phyloP scores from a whole-genome alignment of 2,797 vertebrate species.

The Perodicticus potto region DNA sequence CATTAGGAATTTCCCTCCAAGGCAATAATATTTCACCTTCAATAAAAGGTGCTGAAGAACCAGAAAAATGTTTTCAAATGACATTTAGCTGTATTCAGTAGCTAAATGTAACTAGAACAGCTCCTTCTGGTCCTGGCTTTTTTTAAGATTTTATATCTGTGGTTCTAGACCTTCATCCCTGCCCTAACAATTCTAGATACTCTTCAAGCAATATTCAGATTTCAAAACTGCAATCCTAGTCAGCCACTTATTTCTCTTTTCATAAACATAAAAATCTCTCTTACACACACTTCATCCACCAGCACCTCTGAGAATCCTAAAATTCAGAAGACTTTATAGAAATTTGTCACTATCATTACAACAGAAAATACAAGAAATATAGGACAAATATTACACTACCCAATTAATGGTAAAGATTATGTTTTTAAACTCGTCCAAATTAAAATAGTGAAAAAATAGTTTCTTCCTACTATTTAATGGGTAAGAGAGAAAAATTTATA shows the following conservation, averaged over 20 bases:
- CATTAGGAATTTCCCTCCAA: neutral
- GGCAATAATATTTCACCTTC: conserved; percentile 16
- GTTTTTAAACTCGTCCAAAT: conserved; percentile 36
- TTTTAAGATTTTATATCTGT: neutral
- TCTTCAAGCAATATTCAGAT: neutral
- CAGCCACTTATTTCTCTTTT: neutral
- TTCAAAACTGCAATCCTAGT: neutral
- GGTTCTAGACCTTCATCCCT: neutral
- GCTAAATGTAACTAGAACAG: neutral
- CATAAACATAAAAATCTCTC: neutral
- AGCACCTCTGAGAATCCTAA: neutral
- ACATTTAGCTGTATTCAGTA: neutral
- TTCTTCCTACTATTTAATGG: conserved; percentile 4
- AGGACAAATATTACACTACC: neutral
- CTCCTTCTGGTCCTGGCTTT: conserved; percentile 10
- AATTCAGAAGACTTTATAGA: conserved; percentile 1
- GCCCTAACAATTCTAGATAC: neutral
- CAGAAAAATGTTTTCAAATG: conserved; percentile 42
- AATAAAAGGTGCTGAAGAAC: neutral
- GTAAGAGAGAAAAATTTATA: conserved; percentile 43
- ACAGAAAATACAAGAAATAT: neutral
- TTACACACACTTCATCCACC: neutral
- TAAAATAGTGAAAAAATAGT: neutral
- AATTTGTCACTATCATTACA: conserved; percentile 1
- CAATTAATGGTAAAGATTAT: conserved; percentile 49